phyloP scores from a whole-genome alignment of 2,113 vertebrate genomes.

The Aptenodytes forsteri region DNA sequence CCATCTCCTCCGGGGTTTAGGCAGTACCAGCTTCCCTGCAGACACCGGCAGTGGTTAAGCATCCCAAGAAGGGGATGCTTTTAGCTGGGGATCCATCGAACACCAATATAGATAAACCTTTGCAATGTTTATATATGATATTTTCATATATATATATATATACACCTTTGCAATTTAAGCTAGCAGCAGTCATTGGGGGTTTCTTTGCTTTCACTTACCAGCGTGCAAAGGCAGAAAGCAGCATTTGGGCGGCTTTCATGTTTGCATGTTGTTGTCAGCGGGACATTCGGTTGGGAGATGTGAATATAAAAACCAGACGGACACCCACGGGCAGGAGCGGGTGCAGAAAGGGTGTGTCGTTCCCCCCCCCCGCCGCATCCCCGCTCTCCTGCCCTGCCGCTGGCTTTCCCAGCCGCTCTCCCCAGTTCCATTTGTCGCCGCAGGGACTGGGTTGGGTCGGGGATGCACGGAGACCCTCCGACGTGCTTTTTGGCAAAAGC shows the following conservation, averaged over 20 bases:
- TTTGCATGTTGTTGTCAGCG: rapidly evolving
- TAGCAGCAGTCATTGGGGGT: not conserved
- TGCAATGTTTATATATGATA: not conserved
- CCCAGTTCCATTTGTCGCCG: not conserved
- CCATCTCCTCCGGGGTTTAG: not conserved
- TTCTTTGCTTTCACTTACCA: not conserved
- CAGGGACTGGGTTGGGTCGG: too few species aligned
- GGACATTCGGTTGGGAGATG: not conserved
- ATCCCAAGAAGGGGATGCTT: not conserved
- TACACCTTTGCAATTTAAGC: not conserved
- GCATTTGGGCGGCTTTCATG: not conserved
- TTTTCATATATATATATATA: not conserved
- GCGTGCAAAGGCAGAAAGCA: not conserved
- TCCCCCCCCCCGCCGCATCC: not conserved
- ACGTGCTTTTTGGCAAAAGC: not conserved
- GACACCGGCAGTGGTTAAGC: not conserved
- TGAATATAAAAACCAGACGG: not conserved
- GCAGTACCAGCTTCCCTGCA: not conserved
- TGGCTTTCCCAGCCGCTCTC: not conserved
- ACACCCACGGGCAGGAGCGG: rapidly evolving
- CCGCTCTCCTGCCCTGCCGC: not conserved
- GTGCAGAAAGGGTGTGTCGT: not conserved
- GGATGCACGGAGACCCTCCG: not conserved
- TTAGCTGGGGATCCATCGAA: not conserved
- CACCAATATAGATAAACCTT: not conserved